phyloP scores from a whole-genome alignment of 2,888 invertebrate species.

The Archips crataeganus region DNA sequence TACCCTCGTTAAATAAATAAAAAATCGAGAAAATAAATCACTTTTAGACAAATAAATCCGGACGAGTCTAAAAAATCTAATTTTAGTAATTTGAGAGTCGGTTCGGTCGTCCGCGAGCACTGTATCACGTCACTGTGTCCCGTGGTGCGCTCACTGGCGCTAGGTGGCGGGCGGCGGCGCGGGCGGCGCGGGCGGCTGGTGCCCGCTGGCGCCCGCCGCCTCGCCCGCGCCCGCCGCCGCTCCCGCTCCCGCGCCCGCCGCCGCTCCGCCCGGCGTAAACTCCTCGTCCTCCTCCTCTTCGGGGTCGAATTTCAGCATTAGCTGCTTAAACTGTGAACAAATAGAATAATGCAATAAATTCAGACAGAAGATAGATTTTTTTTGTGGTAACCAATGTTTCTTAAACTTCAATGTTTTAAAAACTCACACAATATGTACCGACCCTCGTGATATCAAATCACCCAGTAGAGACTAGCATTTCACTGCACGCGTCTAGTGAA shows the following conservation, averaged over 20 bases:
- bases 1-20: constrained; percentile 59
- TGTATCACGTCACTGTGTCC: constrained; percentile 30
- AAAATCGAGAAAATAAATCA: constrained; percentile 49
- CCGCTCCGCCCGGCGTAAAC: constrained; percentile 49
- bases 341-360: constrained; percentile 47
- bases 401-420: too few species aligned
- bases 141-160: constrained; percentile 48
- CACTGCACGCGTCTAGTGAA: too few species aligned
- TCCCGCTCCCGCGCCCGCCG: constrained; percentile 46
- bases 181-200: constrained; percentile 48
- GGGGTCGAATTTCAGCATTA: constrained; percentile 93
- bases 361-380: background rate
- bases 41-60: constrained; percentile 36
- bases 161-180: constrained; percentile 59
- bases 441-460: too few species aligned
- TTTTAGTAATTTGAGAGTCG: constrained; percentile 13
- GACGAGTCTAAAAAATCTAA: constrained; percentile 36
- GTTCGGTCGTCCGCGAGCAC: constrained; percentile 21
- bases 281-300: constrained; percentile 92
- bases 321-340: constrained; percentile 90
- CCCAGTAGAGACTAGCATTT: too few species aligned
- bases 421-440: too few species aligned
- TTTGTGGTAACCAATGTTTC: too few species aligned
- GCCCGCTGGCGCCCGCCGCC: constrained; percentile 36
- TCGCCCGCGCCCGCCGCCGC: constrained; percentile 75